Base-by-base conservation (phyloP, 2,113 vertebrate genomes). In the Etheostoma cragini region DNA sequence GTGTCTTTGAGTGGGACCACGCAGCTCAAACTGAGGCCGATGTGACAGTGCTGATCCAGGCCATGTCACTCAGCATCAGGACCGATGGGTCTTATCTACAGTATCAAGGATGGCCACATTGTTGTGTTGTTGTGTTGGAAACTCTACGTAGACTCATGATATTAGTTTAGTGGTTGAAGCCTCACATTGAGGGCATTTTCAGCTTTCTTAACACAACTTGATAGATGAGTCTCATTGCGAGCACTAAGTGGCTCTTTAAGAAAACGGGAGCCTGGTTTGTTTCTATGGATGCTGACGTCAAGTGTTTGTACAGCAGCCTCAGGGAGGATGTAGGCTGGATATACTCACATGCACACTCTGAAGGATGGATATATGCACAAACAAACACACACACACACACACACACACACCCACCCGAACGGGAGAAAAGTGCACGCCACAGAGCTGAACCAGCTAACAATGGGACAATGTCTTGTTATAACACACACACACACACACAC, bases 21-120 rank as follows among this genome's bases (percentile, higher is more conserved):
- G 33, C 3, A 13, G 72, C 72, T 81, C 58, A 77, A 35, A 64
- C 54, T 63, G 72, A 60, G 72, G 82, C 52, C 62, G 66, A 74
- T 0, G 57, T 26, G 8, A 52, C 57, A 2, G 11, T 10, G 49
- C 52, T 65, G 61, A 49, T 77, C 53, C 78, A 30, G 61, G 46
- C 74, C 66, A 10, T 35, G 75, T 78, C 85, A 22, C 72, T 88
- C 69, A 74, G 75, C 54, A 79, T 87, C 68, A 84, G 33, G 68
- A 35, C 1, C 46, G 78, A 87, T 61, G 53, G 35, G 42, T 72
- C 60, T 77, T 57, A 84, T 79, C 58, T 47, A 38, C 38, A 10
- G 38, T 38, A 42, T 76, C 21, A 53, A 47, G 7, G 30, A 54
- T 72, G 61, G 45, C 50, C 81, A 72, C 10, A 21, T 30, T 19